Base-by-base conservation (phyloP, 2,888 invertebrate species). In the Epistrophella euchroma region DNA sequence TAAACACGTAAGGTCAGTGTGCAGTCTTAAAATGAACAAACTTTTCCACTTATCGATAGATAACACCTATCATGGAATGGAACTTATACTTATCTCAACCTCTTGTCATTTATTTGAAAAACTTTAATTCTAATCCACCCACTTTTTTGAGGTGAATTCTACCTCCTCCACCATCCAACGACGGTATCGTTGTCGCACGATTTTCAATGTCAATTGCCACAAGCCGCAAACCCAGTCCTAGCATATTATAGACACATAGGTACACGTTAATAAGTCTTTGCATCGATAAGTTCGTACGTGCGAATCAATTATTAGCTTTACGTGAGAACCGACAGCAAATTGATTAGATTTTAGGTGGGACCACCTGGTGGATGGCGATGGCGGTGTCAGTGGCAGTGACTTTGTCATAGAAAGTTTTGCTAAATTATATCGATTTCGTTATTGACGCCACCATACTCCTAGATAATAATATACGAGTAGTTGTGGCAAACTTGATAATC, bases 271-370 rank as follows among this genome's bases (percentile, higher is more conserved):
- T 75, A 72, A 80, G 75, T 80, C 80, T 60, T 75, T 66, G 66
- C 72, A 75, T 72, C 80, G 84, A 85, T 85, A 85, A 80, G 58
- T 60, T 68, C 19, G 71, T 85, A 85, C 84, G 84, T 85, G 84
- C 84, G 75, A 80, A 66, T 71, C 84, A 80, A 80, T 80, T 85
- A 85, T 85, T 75, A 68, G 71, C 45, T 66, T 81, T 85, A 85
- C 84, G 84, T 85, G 84, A 84, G 64, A 68, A 56, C 43, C 45
- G 74, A 71, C 73, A 70, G 50, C 55, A 45, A 64, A 55, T 76
- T 76, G 79, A 83, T 83, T 35, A 73, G 78, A 73, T 76, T 56
- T 13, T 0, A 37, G 66, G 6, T 58, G 40, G 32, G 70, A 71
- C 80, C 80, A 75, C 80, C 80, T 70, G 70, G 45, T 47, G 47